Base-by-base conservation (phyloP, 2,113 vertebrate species). In the Saccopteryx bilineata region DNA sequence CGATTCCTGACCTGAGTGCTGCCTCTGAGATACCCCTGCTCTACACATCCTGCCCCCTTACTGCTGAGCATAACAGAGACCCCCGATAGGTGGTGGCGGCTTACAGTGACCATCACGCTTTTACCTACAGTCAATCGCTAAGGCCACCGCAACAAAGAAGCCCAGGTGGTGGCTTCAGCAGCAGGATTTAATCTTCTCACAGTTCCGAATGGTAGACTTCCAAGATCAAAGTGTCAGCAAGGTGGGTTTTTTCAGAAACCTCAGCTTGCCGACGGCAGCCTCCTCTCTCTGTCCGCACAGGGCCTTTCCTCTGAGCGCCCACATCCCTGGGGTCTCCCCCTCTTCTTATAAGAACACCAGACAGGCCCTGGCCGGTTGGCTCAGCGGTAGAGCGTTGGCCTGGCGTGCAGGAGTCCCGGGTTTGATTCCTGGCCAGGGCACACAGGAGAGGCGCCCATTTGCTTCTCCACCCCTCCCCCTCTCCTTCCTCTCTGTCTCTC, bases 271-370 rank as follows among this genome's bases (percentile, higher is more conserved):
- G 18, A 7, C 0, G 0, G 48, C n/a, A 1, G 0, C 33, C 93
- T 52, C 10, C 31, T 56, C 3, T 0, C 31, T 17, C 21, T 4
- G 19, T 46, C 31, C 46, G 33, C 68, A 4, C 5, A 0, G 0
- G 50, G 71, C 14, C 87, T 52, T 33, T 52, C 46, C 48, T 31
- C 82, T 26, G 14, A 11, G 7, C 5, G 5, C 17, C 24, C 6
- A 39, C 63, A 48, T 5, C 76, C 69, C 65, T 15, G n/a, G 4
- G 7, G 56, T 19, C 31, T 48, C 60, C 26, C 61, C 65, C 18
- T 54, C 28, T 52, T 61, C 18, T 72, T n/a, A 19, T 12, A 28
- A 75, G 26, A 39, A 89, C 14, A 9, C 33, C 5, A 19, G n/a
- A 14, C 71, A 9, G 24, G 5, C n/a, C n/a, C n/a, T n/a, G n/a